These are phyloP conservation scores for Macropis europaea DNA, from an alignment of 2,888 invertebrate genomes.

Conservation along the genomic window DNA sequence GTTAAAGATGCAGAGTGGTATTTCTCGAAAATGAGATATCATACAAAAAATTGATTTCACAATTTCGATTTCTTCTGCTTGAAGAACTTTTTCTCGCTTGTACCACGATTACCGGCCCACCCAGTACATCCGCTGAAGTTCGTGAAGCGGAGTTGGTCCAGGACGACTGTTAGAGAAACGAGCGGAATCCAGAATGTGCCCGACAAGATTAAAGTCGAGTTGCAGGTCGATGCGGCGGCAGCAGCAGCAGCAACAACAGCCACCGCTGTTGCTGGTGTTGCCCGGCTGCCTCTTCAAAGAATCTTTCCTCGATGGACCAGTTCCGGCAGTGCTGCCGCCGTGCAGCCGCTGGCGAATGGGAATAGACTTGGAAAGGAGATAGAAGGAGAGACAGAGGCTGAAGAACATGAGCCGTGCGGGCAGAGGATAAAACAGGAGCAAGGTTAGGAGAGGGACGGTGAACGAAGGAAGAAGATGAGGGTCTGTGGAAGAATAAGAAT, in stretches of 20 bases:
- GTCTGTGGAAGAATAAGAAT: constrained; percentile 50
- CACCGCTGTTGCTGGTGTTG: constrained; percentile 36
- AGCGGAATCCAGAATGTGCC: constrained; percentile 46
- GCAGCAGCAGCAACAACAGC: constrained; percentile 14
- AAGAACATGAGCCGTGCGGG: constrained; percentile 11
- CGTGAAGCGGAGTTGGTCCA: neutral
- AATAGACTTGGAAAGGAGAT: constrained; percentile 54
- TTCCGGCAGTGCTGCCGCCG: constrained; percentile 59
- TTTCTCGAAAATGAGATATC: too few relatives aligned
- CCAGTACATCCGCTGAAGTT: neutral
- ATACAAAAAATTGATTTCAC: too few relatives aligned
- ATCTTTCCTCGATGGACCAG: constrained; percentile 62
- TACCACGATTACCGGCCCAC: too few relatives aligned
- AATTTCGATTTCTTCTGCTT: too few relatives aligned
- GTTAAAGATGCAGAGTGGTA: too few relatives aligned
- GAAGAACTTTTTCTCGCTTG: too few relatives aligned
- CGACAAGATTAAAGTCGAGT: constrained; percentile 53
- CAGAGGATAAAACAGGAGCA: constrained; percentile 59
- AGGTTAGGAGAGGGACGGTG: constrained; percentile 49
- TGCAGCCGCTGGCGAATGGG: constrained; percentile 56
- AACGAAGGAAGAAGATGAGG: constrained; percentile 47
- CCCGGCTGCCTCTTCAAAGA: constrained; percentile 50
- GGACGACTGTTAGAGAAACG: constrained; percentile 7
- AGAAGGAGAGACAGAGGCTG: constrained; percentile 13
- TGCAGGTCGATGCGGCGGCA: constrained; percentile 31